phyloP scores from a whole-genome alignment of 2,113 vertebrate genomes.

The Tonatia bakeri region DNA sequence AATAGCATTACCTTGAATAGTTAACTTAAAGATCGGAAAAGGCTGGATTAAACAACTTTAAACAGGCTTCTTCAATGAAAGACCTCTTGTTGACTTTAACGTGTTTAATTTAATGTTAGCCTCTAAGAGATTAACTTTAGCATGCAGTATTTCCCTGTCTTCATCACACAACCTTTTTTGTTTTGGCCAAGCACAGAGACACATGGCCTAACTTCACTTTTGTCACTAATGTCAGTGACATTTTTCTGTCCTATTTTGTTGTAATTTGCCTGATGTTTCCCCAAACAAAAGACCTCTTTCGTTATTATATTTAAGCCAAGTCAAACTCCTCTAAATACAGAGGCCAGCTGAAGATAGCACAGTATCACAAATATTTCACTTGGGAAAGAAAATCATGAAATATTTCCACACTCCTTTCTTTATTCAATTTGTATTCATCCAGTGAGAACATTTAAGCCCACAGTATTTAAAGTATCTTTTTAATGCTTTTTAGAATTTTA shows the following conservation, averaged over 20 bases:
- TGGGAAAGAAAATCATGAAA: conserved; percentile 40
- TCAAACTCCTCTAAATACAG: neutral
- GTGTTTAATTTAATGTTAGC: neutral
- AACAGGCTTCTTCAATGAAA: neutral
- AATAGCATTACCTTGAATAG: neutral
- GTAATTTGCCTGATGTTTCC: neutral
- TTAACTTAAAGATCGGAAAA: neutral
- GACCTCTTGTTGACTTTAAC: neutral
- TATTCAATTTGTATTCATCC: neutral
- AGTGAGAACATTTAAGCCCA: neutral
- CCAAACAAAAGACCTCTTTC: neutral
- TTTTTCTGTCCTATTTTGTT: neutral
- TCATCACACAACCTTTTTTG: neutral
- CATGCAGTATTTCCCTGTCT: neutral
- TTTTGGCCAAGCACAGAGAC: neutral
- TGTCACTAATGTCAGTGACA: neutral
- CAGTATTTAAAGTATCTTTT: neutral
- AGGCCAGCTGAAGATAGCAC: neutral
- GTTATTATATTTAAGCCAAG: conserved; percentile 1
- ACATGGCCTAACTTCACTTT: neutral
- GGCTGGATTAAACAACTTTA: neutral
- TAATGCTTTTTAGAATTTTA: conserved; percentile 16
- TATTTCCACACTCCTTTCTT: neutral
- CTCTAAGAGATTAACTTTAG: neutral
- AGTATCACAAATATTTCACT: conserved; percentile 1